Base-by-base conservation (phyloP, 2,113 vertebrate species). In the Ageneiosus marmoratus region DNA sequence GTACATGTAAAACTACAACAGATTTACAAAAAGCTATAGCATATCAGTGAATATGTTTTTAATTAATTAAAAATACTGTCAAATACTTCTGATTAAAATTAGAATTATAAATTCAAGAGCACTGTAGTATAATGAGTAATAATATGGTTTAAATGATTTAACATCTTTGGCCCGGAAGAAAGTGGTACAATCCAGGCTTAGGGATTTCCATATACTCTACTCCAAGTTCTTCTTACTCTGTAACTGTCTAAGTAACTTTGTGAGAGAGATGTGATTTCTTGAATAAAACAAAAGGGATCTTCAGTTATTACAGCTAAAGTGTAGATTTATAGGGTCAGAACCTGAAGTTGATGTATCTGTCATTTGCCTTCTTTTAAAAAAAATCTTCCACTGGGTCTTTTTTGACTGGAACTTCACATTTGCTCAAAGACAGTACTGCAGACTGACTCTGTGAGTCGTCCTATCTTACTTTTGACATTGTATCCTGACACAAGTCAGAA, bases 401-500 rank as follows among this genome's bases (percentile, higher is more conserved):
- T 70, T 60, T 72, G 63, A 60, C 37, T 72, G 65, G 58, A 84
- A 60, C 16, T 29, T 48, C 34, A 29, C 27, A 60, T 79, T 79
- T 73, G 41, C 65, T 72, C 48, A 34, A 60, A 34, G 53, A 46
- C 27, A 56, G 13, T 48, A 74, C 80, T 60, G 72, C 70, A 56
- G 82, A 48, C 62, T 44, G 29, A 15, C 37, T 77, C 73, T 51
- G 16, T 46, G 20, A 27, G 29, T 78, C 74, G 58, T 55, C 51
- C 62, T 55, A 20, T 69, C 75, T 55, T 46, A 77, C 67, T 77
- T 82, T 77, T 86, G 80, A 34, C 75, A 77, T 20, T 75, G 83
- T 37, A 60, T 78, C 51, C 44, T 74, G 75, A 63, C 75, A 65
- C 12, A 16, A 74, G 46, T 73, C 44, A 70, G 53, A 77, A 63